Evolutionary conservation across 2,888 invertebrate species (phyloP).

Genomic region (Iphiclides podalirius): DNA sequence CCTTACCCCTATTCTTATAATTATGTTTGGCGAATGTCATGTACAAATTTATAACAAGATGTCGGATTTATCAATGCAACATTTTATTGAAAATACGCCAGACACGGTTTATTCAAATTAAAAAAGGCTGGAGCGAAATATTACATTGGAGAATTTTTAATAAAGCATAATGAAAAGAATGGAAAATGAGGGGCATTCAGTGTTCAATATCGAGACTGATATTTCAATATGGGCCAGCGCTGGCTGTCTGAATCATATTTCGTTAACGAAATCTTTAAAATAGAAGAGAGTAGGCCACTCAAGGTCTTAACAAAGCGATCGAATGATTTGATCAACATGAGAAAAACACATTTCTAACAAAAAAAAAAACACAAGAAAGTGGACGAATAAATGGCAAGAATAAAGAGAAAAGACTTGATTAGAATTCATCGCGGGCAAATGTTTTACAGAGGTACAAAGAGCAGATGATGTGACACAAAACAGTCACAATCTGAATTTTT

Average conservation of each 20-base stretch:
- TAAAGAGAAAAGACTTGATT: background rate
- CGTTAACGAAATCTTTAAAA: background rate
- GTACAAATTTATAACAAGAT: too few relatives aligned
- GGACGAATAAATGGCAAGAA: background rate
- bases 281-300: background rate
- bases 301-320: background rate
- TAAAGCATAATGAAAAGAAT: slow-evolving; percentile 6
- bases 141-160: slow-evolving; percentile 5
- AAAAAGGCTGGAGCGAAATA: background rate
- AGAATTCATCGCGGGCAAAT: background rate
- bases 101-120: background rate
- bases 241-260: background rate
- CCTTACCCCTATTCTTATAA: too few relatives aligned
- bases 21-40: too few relatives aligned
- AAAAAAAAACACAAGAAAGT: too few relatives aligned
- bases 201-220: slow-evolving; percentile 13
- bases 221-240: slow-evolving; percentile 5
- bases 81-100: too few relatives aligned
- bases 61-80: too few relatives aligned
- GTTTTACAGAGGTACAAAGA: background rate
- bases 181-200: slow-evolving; percentile 3
- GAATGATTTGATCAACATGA: background rate
- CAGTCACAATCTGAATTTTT: background rate
- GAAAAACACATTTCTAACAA: background rate
- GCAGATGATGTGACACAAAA: background rate